Evolutionary conservation across 2,797 vertebrate species (phyloP).

Genomic region (Glyptemys insculpta): DNA sequence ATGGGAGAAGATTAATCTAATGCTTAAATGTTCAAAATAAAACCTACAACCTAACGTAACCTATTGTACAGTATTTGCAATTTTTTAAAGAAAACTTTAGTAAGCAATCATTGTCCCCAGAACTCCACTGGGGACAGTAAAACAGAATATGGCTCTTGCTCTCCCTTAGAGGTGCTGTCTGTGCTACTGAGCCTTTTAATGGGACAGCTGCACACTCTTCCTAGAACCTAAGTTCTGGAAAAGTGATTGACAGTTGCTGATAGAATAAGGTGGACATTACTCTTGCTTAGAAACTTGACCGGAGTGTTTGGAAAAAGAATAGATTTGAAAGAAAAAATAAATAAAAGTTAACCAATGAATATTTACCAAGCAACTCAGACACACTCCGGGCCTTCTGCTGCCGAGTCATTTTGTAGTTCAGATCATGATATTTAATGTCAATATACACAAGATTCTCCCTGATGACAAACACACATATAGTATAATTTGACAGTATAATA

Average conservation of each 20-base stretch:
- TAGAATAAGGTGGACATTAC: not conserved
- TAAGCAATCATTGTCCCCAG: not conserved
- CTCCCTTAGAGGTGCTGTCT: not conserved
- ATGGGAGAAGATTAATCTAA: slow-evolving; percentile 2
- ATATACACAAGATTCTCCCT: slow-evolving; percentile 83
- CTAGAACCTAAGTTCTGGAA: not conserved
- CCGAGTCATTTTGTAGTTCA: slow-evolving; percentile 84
- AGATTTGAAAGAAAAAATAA: not conserved
- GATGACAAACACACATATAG: slow-evolving; percentile 35
- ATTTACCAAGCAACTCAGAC: slow-evolving; percentile 82
- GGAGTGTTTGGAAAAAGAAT: fast-evolving
- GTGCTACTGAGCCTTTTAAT: not conserved
- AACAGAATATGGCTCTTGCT: not conserved
- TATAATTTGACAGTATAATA: not conserved
- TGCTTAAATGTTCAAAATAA: slow-evolving; percentile 37
- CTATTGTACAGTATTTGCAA: not conserved
- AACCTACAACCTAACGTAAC: not conserved
- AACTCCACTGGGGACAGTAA: not conserved
- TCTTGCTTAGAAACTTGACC: not conserved
- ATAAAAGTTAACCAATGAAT: not conserved
- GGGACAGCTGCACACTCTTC: not conserved
- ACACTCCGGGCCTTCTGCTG: slow-evolving; percentile 83
- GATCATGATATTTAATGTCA: slow-evolving; percentile 83
- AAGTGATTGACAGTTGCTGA: not conserved
- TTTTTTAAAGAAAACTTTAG: not conserved